A percentile compares a stretch with the other conserved stretches of the same genome.
Evolutionary conservation across 2,113 vertebrate genomes (phyloP).

Genomic region (Furnarius figulus): DNA sequence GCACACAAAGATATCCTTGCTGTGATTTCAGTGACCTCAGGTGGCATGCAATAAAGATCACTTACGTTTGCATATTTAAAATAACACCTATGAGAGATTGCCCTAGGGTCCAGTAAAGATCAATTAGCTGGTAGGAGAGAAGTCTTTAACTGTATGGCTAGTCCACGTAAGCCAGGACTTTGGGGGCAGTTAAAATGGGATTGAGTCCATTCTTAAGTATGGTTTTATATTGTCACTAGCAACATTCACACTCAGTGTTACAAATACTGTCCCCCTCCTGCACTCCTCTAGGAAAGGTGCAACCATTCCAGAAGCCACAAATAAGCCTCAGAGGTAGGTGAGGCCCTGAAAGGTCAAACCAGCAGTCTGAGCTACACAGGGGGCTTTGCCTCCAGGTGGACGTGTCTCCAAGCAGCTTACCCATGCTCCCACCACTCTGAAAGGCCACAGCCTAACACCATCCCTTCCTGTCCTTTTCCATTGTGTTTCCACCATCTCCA

Average conservation of each 20-base stretch:
- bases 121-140: not conserved
- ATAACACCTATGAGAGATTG: not conserved
- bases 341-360: not conserved
- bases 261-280: not conserved
- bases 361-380: not conserved
- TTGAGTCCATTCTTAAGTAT: not conserved
- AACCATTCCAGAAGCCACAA: not conserved
- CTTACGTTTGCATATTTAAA: not conserved
- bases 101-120: constrained; percentile 19
- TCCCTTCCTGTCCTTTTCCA: not conserved
- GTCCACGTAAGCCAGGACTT: not conserved
- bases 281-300: not conserved
- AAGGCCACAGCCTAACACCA: not conserved
- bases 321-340: not conserved
- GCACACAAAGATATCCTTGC: not conserved
- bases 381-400: not conserved
- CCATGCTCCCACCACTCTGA: not conserved
- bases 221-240: not conserved
- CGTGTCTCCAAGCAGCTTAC: not conserved
- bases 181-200: not conserved
- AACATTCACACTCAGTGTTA: not conserved
- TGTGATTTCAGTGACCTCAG: constrained; percentile 27
- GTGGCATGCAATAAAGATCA: not conserved
- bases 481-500: not conserved
- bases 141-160: not conserved